Conservation (phyloP, 2,888 invertebrate genomes). For the Athalia circularis region DNA sequence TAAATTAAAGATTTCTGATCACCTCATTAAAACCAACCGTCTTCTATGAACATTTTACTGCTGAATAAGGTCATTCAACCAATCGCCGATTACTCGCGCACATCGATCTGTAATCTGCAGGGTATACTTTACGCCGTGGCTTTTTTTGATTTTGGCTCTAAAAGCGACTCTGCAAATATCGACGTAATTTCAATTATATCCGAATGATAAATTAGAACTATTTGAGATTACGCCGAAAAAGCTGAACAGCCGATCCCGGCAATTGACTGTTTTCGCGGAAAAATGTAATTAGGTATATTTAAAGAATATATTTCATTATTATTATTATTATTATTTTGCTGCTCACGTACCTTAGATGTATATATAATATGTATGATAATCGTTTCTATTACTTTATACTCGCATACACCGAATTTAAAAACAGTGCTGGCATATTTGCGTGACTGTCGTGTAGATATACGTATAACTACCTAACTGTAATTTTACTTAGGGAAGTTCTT, state of each 20-base stretch:
- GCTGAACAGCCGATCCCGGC: too few relatives aligned
- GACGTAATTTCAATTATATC: slow-evolving; percentile 9
- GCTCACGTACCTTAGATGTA: slow-evolving; percentile 37
- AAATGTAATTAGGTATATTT: too few relatives aligned
- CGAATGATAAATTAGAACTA: neutral
- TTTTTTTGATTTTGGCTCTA: neutral
- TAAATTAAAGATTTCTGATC: slow-evolving; percentile 4
- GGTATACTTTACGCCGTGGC: neutral
- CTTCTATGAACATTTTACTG: neutral
- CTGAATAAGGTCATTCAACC: neutral
- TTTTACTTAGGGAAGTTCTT: slow-evolving; percentile 25
- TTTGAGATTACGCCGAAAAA: neutral
- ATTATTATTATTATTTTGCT: slow-evolving; percentile 10
- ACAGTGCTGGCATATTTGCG: slow-evolving; percentile 26
- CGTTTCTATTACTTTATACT: slow-evolving; percentile 40
- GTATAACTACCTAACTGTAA: slow-evolving; percentile 10
- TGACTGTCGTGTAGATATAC: slow-evolving; percentile 11
- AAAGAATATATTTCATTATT: neutral
- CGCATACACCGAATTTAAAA: slow-evolving; percentile 38
- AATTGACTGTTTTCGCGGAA: too few relatives aligned
- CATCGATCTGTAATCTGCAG: too few relatives aligned
- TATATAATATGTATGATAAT: slow-evolving; percentile 14
- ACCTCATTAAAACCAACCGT: neutral
- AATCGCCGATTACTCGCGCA: neutral
- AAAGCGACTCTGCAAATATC: too few relatives aligned